Base-by-base conservation (phyloP, 1,140 invertebrate genomes). In the Euura lappo region DNA sequence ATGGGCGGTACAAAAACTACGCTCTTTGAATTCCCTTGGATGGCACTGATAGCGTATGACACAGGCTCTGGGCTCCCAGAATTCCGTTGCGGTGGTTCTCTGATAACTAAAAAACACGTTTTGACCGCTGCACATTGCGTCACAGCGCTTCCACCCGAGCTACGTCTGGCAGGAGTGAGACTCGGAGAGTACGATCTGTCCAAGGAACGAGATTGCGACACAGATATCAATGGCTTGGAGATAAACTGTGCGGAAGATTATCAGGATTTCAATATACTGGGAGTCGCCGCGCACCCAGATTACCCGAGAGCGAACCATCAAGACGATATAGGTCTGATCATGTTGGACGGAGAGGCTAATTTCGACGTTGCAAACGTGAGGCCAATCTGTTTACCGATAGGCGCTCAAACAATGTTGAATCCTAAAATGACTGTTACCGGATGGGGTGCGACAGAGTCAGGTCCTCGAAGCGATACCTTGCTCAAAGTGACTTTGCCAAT, bases 41-140 rank as follows among this genome's bases (percentile, higher is more conserved):
- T 91, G 90, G 90, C 88, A 0, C 80, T 91, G 0, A 70, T 92
- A 10, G 79, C 84, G 3, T 91, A 90, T 74, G 76, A 85, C 72
- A 85, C 84, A 72, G 77, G 89, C 90, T 81, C 80, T 46, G 85
- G 83, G 7, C 79, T 78, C 4, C 82, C 83, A 69, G 73, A 75
- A 2, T 89, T 90, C 71, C 85, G 86, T 70, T 93, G 92, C 77
- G 92, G 91, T 0, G 92, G 90, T 3, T 88, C 91, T 0, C 82
- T 93, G 0, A 92, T 93, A 73, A 90, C 88, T 65, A 79, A 89
- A 44, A 83, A 89, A 74, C 92, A 93, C 78, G 88, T 93, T 28
- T 77, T 93, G 44, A 93, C 92, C 3, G 92, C 92, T 1, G 92
- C 91, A 0, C 92, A 93, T 78, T 93, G 92, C 75, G 86, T 93